phyloP scores from a whole-genome alignment of 2,888 invertebrate species.

The Dysmachus trigonus region DNA sequence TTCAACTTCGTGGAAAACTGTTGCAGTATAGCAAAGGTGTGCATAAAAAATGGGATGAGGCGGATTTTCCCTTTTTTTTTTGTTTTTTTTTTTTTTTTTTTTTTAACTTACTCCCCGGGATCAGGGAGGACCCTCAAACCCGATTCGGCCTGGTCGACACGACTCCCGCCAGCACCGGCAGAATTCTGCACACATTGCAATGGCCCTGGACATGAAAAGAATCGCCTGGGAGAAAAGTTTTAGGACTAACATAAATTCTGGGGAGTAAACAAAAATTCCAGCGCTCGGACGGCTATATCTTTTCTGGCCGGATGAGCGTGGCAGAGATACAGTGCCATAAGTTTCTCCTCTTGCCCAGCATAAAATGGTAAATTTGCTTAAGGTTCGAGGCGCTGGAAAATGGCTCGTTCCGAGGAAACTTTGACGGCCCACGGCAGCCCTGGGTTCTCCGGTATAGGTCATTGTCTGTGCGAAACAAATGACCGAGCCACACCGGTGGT shows the following conservation, averaged over 20 bases:
- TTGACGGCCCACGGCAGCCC: neutral
- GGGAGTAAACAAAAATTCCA: slow-evolving; percentile 40
- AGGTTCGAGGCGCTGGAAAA: neutral
- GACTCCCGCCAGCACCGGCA: neutral
- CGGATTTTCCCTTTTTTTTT: neutral
- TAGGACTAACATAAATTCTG: slow-evolving; percentile 35
- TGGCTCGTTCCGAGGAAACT: neutral
- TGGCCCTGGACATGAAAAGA: slow-evolving; percentile 30
- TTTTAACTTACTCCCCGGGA: neutral
- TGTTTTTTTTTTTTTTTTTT: neutral
- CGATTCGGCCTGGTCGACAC: neutral
- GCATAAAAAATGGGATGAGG: slow-evolving; percentile 25
- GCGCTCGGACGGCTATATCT: slow-evolving; percentile 22
- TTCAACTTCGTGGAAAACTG: slow-evolving; percentile 38
- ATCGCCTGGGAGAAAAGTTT: slow-evolving; percentile 35
- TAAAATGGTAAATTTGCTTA: slow-evolving; percentile 31
- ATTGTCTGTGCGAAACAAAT: neutral
- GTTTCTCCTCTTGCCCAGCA: slow-evolving; percentile 24
- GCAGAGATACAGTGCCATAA: slow-evolving; percentile 29
- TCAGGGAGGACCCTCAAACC: no score
- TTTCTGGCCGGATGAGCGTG: slow-evolving; percentile 27
- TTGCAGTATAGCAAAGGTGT: slow-evolving; percentile 36
- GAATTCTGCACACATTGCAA: slow-evolving; percentile 33
- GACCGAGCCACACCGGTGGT: neutral
- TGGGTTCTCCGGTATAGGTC: neutral